Evolutionary conservation across 2,113 vertebrate species (phyloP).

Genomic region (Hypanus sabinus): DNA sequence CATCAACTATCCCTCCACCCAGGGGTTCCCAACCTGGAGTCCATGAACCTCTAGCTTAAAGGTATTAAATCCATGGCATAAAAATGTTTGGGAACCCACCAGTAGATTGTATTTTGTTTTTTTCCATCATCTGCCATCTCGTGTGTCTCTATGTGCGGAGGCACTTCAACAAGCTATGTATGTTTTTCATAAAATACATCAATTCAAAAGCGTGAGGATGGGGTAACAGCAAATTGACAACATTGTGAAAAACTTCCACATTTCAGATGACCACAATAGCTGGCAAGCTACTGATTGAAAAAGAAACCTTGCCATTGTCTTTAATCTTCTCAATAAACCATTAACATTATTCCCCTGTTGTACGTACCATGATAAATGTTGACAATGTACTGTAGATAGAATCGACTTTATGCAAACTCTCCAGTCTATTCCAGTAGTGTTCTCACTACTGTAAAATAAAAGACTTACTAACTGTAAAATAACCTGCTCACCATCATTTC

Average conservation of each 20-base stretch:
- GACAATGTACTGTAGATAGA: background rate
- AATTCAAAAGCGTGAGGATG: background rate
- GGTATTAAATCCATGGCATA: too few species aligned
- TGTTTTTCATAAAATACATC: background rate
- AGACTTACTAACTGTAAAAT: background rate
- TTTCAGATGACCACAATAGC: background rate
- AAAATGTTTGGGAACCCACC: too few species aligned
- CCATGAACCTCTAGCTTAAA: too few species aligned
- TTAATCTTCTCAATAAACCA: background rate
- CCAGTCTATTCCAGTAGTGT: background rate
- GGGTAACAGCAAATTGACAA: background rate
- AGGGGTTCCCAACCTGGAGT: too few species aligned
- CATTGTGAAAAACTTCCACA: background rate
- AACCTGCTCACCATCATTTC: background rate
- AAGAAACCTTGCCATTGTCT: background rate
- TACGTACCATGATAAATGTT: background rate
- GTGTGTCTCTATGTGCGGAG: background rate
- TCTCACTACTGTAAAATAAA: too few species aligned
- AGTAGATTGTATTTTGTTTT: too few species aligned
- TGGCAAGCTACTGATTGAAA: background rate
- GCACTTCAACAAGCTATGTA: background rate
- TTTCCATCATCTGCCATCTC: too few species aligned
- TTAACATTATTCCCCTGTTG: background rate
- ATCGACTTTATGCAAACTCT: background rate
- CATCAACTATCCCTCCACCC: too few species aligned